Conservation (phyloP, 2,888 invertebrate genomes). For the Epinotia ramella region DNA sequence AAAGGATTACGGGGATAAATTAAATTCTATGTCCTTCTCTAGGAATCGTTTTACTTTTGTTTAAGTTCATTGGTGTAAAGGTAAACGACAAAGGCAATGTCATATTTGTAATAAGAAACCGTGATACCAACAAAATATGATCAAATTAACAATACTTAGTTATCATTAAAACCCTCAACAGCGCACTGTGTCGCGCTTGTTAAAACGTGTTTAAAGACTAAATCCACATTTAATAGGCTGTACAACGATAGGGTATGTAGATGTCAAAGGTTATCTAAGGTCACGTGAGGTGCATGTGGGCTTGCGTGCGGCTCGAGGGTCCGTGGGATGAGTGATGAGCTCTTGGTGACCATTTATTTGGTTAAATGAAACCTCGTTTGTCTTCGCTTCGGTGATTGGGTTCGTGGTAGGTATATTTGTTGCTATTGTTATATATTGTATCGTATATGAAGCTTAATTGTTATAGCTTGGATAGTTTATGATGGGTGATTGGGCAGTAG, state of each 20-base stretch:
- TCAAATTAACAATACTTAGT: too few relatives aligned
- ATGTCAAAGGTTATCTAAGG: conserved; percentile 43
- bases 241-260: conserved; percentile 30
- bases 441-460: background rate
- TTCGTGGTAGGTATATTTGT: conserved; percentile 10
- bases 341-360: conserved; percentile 45
- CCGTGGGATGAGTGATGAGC: conserved; percentile 47
- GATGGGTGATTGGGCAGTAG: too few relatives aligned
- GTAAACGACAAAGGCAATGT: background rate
- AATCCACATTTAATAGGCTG: conserved; percentile 40
- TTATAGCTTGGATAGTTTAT: too few relatives aligned
- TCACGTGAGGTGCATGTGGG: conserved; percentile 20
- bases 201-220: conserved; percentile 11
- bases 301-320: conserved; percentile 50
- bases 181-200: background rate
- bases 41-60: too few relatives aligned
- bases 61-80: background rate
- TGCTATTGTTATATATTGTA: background rate
- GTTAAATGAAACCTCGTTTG: conserved; percentile 35
- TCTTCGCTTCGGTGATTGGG: conserved; percentile 27
- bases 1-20: background rate
- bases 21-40: too few relatives aligned
- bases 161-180: background rate
- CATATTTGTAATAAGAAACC: background rate
- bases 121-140: background rate